These are phyloP conservation scores for Thaumetopoea pityocampa DNA, from an alignment of 1,140 invertebrate genomes.

Conservation along the genomic window DNA sequence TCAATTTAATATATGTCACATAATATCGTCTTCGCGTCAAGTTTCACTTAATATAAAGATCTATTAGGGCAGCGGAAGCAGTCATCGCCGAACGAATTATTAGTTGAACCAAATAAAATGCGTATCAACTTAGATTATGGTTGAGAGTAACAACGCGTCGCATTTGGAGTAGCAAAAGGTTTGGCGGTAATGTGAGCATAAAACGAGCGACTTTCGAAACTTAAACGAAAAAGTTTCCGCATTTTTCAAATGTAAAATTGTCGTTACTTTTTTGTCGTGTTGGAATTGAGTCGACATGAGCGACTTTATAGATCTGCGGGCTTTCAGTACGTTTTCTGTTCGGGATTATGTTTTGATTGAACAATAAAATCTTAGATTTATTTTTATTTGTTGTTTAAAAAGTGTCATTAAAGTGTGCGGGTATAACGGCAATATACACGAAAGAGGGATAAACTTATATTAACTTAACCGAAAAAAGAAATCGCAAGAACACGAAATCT, in stretches of 20 bases:
- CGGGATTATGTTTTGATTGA: constrained; percentile 18
- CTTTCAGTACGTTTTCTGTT: constrained; percentile 13
- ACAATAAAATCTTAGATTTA: constrained; percentile 15
- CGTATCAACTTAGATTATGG: constrained; percentile 23
- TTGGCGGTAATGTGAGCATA: constrained; percentile 48
- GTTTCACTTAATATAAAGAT: no score
- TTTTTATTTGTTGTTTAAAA: constrained; percentile 19
- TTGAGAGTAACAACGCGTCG: constrained; percentile 17
- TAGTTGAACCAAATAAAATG: constrained; percentile 34
- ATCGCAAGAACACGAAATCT: no score
- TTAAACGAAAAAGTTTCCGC: constrained; percentile 51
- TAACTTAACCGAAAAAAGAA: no score
- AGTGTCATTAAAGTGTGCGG: no score
- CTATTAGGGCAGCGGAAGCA: not conserved
- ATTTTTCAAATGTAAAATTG: constrained; percentile 48
- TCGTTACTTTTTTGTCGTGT: constrained; percentile 37
- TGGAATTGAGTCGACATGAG: constrained; percentile 17
- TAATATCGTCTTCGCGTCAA: not conserved
- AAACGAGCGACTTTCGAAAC: constrained; percentile 34
- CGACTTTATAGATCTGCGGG: constrained; percentile 7
- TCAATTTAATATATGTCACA: no score
- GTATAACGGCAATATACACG: no score
- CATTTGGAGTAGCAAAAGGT: constrained; percentile 32
- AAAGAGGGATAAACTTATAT: no score
- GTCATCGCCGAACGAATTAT: constrained; percentile 29